phyloP scores from a whole-genome alignment of 2,797 vertebrate genomes.

The Paratrypauchen microcephalus region DNA sequence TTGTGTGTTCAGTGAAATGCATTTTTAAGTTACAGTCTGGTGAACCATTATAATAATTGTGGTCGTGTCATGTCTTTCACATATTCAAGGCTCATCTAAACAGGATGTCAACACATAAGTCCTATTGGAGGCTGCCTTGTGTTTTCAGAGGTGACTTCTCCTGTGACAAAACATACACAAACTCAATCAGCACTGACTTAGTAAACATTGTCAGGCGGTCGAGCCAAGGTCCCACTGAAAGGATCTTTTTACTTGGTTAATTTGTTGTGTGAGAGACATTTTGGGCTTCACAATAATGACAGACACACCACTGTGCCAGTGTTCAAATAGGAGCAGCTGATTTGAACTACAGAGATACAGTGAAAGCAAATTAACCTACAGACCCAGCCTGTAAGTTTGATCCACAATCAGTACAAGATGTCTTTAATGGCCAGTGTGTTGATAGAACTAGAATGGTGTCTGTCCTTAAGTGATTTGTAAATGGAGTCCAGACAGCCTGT shows the following conservation, averaged over 20 bases:
- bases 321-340: background rate
- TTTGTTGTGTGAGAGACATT: conserved; percentile 22
- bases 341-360: background rate
- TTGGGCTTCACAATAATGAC: conserved; percentile 37
- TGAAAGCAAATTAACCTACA: background rate
- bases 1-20: background rate
- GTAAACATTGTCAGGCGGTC: conserved; percentile 1
- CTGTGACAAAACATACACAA: conserved; percentile 12
- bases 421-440: conserved; percentile 10
- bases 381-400: conserved; percentile 5
- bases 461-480: conserved; percentile 23
- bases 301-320: conserved; percentile 17
- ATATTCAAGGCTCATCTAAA: background rate
- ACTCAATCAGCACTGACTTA: conserved; percentile 16
- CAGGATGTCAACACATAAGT: conserved; percentile 6
- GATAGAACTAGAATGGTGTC: background rate
- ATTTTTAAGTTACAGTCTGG: background rate
- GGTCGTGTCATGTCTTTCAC: background rate
- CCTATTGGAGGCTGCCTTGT: background rate
- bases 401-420: conserved; percentile 22
- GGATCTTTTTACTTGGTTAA: conserved; percentile 30
- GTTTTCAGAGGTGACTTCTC: conserved; percentile 5
- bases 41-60: background rate
- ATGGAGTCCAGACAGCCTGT: conserved; percentile 14
- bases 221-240: conserved; percentile 25